These are phyloP conservation scores for Brachionus rotundiformis DNA, from an alignment of 1,140 invertebrate species.

Conservation along the genomic window DNA sequence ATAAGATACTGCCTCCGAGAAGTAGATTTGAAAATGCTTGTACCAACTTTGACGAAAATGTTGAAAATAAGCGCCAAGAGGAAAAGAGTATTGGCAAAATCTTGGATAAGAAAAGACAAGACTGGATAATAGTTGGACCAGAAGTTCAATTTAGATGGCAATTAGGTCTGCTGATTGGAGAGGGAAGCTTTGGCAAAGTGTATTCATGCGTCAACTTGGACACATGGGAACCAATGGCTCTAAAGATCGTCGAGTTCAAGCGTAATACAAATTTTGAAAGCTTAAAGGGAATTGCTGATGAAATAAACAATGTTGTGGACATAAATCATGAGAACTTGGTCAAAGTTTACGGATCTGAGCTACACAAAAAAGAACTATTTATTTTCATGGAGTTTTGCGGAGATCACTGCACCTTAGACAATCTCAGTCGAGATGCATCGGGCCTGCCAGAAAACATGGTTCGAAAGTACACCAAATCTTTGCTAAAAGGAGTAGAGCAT, in stretches of 20 bases:
- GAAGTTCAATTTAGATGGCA: conserved; percentile 51
- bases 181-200: conserved; percentile 51
- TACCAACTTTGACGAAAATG: background rate
- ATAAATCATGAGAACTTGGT: conserved; percentile 51
- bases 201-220: conserved; percentile 50
- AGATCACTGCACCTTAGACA: conserved; percentile 34
- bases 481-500: conserved; percentile 44
- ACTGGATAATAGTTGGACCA: background rate
- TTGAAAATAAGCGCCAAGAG: background rate
- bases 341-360: conserved; percentile 37
- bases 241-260: conserved; percentile 11
- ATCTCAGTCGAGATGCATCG: conserved; percentile 14
- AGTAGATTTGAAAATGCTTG: conserved; percentile 22
- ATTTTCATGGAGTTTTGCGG: conserved; percentile 52
- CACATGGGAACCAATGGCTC: conserved; percentile 18
- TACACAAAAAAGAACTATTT: conserved; percentile 43
- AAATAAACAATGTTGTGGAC: conserved; percentile 44
- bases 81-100: conserved; percentile 5
- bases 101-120: background rate
- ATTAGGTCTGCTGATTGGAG: conserved; percentile 35
- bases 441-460: conserved; percentile 41
- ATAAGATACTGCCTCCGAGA: background rate
- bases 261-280: background rate
- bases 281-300: background rate
- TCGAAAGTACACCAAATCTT: conserved; percentile 28